Conservation (phyloP, 2,888 invertebrate genomes). For the Nemurella pictetii region DNA sequence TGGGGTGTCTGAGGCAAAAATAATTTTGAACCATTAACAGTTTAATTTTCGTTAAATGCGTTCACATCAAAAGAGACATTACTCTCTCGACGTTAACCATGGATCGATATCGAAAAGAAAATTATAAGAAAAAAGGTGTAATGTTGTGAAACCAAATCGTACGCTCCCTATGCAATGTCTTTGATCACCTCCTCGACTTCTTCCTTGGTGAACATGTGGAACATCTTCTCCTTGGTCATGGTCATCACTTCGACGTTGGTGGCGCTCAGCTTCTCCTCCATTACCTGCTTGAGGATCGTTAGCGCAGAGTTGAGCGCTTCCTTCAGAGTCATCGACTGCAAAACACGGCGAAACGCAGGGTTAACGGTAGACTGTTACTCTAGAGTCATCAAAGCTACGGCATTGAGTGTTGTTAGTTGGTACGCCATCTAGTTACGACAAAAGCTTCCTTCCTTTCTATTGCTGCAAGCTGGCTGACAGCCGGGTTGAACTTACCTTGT, state of each 20-base stretch:
- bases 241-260: conserved; percentile 97
- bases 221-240: conserved; percentile 80
- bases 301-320: conserved; percentile 91
- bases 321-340: conserved; percentile 85
- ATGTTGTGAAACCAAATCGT: not conserved
- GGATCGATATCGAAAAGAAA: not conserved
- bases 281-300: conserved; percentile 96
- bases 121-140: not conserved
- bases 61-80: not conserved
- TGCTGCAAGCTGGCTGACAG: not conserved
- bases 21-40: not conserved
- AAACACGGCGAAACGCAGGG: conserved; percentile 45
- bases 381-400: not conserved
- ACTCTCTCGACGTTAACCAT: not conserved
- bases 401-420: no score
- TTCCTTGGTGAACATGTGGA: conserved; percentile 88
- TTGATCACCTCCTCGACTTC: conserved; percentile 89
- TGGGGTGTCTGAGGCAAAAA: no score
- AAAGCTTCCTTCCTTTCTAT: no score
- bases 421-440: no score
- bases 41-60: not conserved
- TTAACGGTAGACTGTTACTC: not conserved
- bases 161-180: conserved; percentile 62
- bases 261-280: conserved; percentile 98
- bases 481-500: conserved; percentile 51